Base-by-base conservation (phyloP, 2,113 vertebrate genomes). In the Anser brachyrhynchus region DNA sequence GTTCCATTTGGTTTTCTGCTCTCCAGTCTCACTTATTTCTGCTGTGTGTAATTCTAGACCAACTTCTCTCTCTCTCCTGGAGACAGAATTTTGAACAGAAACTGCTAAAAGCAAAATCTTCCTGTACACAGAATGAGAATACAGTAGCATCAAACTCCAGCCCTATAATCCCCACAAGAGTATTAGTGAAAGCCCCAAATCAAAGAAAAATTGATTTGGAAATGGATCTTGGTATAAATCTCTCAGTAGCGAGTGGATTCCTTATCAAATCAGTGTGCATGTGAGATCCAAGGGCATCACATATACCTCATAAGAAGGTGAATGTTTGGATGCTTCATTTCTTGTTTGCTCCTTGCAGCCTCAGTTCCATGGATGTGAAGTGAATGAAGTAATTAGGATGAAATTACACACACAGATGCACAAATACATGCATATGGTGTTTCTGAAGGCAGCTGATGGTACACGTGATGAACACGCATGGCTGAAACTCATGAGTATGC, bases 171-270 rank as follows among this genome's bases (percentile, higher is more conserved):
- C 43, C 26, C 11, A 26, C 22, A 74, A 22, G 54, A 79, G 17
- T 39, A 37, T 72, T 80, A 80, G 28, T 39, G 35, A 93, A 93
- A 92, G 52, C 46, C 12, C 75, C 17, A 75, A 54, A 54, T n/a
- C 66, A 83, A 88, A 15, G 57, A 46, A 76, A 89, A 83, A 86
- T 14, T 66, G 59, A 86, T 80, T 77, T 29, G 22, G 72, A 80
- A 91, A 73, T 33, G n/a, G 79, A 92, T 49, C 9, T 23, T 76
- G 51, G 51, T n/a, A 79, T 57, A 76, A 94, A 88, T 77, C 20
- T 70, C 83, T 49, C 8, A 83, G 41, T 26, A 75, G 33, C 28
- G 41, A 57, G 8, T 2, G 8, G 0, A 18, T 66, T 84, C 23
- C 49, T 62, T 35, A 49, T 25, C 43, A 84, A 66, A 80, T 37